A percentile compares a stretch with the other conserved stretches of the same genome.
Evolutionary conservation across 1,140 invertebrate genomes (phyloP).

Genomic region (Drosophila sechellia): DNA sequence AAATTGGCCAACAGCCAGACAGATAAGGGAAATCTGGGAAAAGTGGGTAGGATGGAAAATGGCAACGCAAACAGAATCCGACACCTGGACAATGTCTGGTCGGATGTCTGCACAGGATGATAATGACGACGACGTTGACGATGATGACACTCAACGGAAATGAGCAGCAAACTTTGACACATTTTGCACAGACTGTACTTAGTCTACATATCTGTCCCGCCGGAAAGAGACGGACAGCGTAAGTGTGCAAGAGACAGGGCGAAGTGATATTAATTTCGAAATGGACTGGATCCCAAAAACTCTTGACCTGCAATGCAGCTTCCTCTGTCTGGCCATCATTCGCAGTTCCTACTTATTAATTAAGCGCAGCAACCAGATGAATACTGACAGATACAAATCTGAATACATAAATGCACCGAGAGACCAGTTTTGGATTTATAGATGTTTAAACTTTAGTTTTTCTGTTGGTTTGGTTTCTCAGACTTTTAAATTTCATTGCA

Average conservation of each 20-base stretch:
- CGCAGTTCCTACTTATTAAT: constrained; percentile 47
- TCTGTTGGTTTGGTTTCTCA: too few relatives aligned
- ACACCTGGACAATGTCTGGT: constrained; percentile 40
- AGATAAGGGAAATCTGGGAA: constrained; percentile 27
- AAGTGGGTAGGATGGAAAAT: not conserved
- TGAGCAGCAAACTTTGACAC: constrained; percentile 32
- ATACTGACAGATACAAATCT: constrained; percentile 45
- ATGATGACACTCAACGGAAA: constrained; percentile 38
- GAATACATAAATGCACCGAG: constrained; percentile 20
- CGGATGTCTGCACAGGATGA: constrained; percentile 39
- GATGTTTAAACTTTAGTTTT: too few relatives aligned
- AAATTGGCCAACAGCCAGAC: constrained; percentile 41
- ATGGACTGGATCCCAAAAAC: constrained; percentile 23
- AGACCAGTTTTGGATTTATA: not conserved
- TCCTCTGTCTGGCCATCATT: constrained; percentile 27
- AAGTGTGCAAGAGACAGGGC: not conserved
- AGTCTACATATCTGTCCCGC: constrained; percentile 4
- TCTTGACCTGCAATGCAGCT: constrained; percentile 58
- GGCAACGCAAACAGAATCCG: constrained; percentile 39
- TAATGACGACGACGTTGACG: not conserved
- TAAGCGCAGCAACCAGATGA: constrained; percentile 44
- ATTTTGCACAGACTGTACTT: constrained; percentile 43
- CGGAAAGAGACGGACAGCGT: not conserved
- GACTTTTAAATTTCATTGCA: too few relatives aligned
- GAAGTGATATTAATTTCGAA: constrained; percentile 51